A percentile compares a stretch with the other conserved stretches of the same genome.
phyloP scores from a whole-genome alignment of 1,140 invertebrate genomes.

The Potamilus streckersoni region DNA sequence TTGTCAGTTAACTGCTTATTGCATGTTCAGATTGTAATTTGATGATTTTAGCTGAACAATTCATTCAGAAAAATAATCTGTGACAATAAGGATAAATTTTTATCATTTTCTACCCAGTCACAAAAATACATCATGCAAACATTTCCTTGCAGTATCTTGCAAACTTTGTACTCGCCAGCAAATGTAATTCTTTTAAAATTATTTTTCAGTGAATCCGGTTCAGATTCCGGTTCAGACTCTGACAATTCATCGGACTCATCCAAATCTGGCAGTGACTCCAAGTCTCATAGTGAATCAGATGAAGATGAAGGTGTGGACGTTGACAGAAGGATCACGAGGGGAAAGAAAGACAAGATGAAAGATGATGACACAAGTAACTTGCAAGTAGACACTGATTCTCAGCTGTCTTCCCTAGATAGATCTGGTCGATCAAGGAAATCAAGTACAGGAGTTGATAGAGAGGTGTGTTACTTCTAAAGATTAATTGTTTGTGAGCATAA shows the following conservation, averaged over 20 bases:
- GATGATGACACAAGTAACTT: not conserved
- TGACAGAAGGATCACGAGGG: not conserved
- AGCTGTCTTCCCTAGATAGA: conserved; percentile 13
- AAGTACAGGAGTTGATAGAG: conserved; percentile 11
- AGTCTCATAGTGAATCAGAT: conserved; percentile 14
- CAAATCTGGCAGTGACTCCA: conserved; percentile 21
- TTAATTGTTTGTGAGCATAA: no score
- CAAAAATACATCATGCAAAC: not conserved
- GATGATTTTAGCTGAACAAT: not conserved
- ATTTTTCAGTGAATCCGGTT: conserved; percentile 16
- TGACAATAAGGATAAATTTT: not conserved
- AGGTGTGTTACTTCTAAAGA: conserved; percentile 12
- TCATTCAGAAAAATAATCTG: not conserved
- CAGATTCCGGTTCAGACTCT: conserved; percentile 27
- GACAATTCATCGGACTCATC: conserved; percentile 19
- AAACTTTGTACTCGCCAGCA: no score
- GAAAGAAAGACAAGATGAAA: not conserved
- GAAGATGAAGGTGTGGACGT: conserved; percentile 9
- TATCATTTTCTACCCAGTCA: not conserved
- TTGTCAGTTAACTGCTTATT: not conserved
- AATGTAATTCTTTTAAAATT: not conserved
- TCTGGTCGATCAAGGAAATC: conserved; percentile 9
- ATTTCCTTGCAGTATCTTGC: no score
- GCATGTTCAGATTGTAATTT: not conserved
- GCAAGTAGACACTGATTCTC: conserved; percentile 21